These are phyloP conservation scores for Blastobasis lacticolella DNA, from an alignment of 2,888 invertebrate species.

Conservation along the genomic window DNA sequence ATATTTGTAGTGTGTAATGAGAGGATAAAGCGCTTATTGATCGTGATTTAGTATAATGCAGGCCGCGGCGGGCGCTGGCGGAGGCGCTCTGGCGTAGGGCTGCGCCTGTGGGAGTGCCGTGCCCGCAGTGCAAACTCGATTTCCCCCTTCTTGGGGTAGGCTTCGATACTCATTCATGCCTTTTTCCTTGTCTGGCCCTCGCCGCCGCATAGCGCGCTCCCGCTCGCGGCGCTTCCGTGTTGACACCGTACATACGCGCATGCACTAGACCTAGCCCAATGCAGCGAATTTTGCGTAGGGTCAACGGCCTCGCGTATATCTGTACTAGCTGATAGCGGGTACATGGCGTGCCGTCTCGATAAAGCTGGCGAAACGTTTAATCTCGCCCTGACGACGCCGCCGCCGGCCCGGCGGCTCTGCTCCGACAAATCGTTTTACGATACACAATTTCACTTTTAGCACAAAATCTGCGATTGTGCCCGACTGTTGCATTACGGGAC, in stretches of 20 bases:
- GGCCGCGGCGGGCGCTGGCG: too few species aligned
- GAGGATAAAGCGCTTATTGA: constrained; percentile 35
- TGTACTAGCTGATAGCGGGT: constrained; percentile 30
- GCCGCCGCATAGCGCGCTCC: constrained; percentile 48
- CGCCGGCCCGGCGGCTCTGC: background rate
- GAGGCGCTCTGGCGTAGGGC: constrained; percentile 31
- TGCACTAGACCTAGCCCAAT: constrained; percentile 74
- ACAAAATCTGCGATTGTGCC: constrained; percentile 40
- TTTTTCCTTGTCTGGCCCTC: constrained; percentile 59
- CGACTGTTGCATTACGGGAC: constrained; percentile 21
- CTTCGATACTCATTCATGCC: constrained; percentile 72
- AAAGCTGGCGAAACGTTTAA: constrained; percentile 39
- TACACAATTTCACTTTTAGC: constrained; percentile 38
- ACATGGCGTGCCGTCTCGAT: constrained; percentile 24
- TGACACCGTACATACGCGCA: constrained; percentile 63
- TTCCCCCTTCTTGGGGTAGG: constrained; percentile 71
- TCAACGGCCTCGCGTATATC: constrained; percentile 61
- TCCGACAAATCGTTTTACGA: constrained; percentile 19
- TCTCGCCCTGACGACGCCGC: constrained; percentile 13
- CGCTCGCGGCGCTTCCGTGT: constrained; percentile 58
- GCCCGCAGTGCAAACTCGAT: constrained; percentile 68
- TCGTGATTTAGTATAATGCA: constrained; percentile 39
- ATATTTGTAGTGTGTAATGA: background rate
- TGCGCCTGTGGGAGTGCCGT: constrained; percentile 58
- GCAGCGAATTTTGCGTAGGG: constrained; percentile 75